Evolutionary conservation across 2,113 vertebrate genomes (phyloP).

Genomic region (Triplophysa rosa): DNA sequence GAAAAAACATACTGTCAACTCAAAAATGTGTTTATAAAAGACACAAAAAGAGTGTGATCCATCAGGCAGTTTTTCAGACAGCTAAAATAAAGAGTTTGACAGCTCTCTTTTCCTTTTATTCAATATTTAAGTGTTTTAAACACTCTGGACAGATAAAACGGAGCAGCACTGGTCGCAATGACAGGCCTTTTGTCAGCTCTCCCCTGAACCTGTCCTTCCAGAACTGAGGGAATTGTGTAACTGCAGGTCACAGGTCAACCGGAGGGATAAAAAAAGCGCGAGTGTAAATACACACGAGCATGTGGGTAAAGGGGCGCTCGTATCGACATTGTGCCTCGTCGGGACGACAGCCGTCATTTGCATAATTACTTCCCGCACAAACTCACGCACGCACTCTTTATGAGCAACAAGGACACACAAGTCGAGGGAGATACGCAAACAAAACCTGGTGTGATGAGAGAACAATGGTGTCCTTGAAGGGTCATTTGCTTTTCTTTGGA

Average conservation of each 20-base stretch:
- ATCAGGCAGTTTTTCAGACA: slow-evolving; percentile 43
- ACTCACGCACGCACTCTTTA: slow-evolving; percentile 32
- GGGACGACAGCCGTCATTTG: slow-evolving; percentile 70
- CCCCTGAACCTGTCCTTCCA: slow-evolving; percentile 33
- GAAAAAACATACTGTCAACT: slow-evolving; percentile 33
- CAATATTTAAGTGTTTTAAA: slow-evolving; percentile 36
- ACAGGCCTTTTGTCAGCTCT: slow-evolving; percentile 48
- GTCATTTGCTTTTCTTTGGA: slow-evolving; percentile 65
- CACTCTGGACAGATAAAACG: slow-evolving; percentile 44
- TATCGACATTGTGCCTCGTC: slow-evolving; percentile 70
- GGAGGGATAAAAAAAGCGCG: slow-evolving; percentile 27
- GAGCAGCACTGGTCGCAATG: slow-evolving; percentile 42
- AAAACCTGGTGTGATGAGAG: slow-evolving; percentile 71
- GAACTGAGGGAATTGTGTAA: slow-evolving; percentile 29
- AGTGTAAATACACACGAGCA: slow-evolving; percentile 37
- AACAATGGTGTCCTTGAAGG: slow-evolving; percentile 74
- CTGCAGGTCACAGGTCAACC: slow-evolving; percentile 40
- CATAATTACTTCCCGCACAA: slow-evolving; percentile 70
- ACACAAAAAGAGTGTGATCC: slow-evolving; percentile 1
- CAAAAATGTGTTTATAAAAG: slow-evolving; percentile 14
- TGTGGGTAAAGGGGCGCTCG: slow-evolving; percentile 45
- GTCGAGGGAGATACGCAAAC: slow-evolving; percentile 68
- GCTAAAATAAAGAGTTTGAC: slow-evolving; percentile 54
- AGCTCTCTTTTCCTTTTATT: slow-evolving; percentile 39
- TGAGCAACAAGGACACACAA: slow-evolving; percentile 66